Base-by-base conservation (phyloP, 2,797 vertebrate genomes). In the Neopelma chrysocephalum region DNA sequence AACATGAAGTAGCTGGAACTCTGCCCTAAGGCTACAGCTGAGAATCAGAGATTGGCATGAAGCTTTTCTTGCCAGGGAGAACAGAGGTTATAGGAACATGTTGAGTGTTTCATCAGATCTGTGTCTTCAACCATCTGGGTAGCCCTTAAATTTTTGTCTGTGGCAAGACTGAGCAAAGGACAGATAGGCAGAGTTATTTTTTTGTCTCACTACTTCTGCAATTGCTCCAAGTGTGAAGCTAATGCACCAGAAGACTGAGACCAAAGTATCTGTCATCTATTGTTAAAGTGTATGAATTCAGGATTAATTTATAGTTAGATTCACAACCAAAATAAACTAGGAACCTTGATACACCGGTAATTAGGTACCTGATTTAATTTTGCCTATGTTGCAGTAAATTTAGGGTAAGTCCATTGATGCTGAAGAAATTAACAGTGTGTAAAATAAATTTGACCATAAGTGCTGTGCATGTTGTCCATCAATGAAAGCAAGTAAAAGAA, bases 1-100 rank as follows among this genome's bases (percentile, higher is more conserved):
- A 68, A 86, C 81, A 56, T 64, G 90, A 89, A 93, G 70, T 87
- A 94, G 15, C 78, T 94, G 92, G 87, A 92, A 82, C 38, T 70
- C 65, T 94, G 90, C 92, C 92, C 75, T 73, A 50, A 89, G 82
- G 64, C 29, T 92, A 53, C 73, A 92, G 88, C 40, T 93, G 71
- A 84, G 60, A 86, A 81, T 85, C 78, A 89, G 68, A 78, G 71
- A 22, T 15, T 47, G 56, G 18, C n/a, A 36, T 50, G 40, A 92
- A 91, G 64, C 61, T 89, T 94, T 43, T 56, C 60, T n/a, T 87
- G 15, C 31, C 71, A 75, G 71, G 15, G 22, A 87, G 26, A 90
- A 15, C 31, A 87, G 40, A 94, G 75, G 38, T 76, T 89, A 43
- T 20, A 84, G 53, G 25, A 71, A 65, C 16, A 32, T 20, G 38